A percentile compares a stretch with the other conserved stretches of the same genome.
Evolutionary conservation across 2,888 invertebrate species (phyloP).

Genomic region (Pristionchus arcanus): DNA sequence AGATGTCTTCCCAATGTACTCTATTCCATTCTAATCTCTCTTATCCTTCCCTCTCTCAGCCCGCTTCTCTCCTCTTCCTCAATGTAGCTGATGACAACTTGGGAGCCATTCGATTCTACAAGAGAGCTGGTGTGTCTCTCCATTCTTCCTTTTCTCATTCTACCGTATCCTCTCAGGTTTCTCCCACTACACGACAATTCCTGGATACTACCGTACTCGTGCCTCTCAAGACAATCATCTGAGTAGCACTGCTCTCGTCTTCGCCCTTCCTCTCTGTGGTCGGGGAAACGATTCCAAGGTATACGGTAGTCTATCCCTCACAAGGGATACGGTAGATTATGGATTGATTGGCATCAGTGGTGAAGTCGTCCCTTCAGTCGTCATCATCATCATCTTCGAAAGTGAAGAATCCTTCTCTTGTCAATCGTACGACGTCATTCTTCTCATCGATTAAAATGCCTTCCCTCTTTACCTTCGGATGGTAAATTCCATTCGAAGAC

Average conservation of each 20-base stretch:
- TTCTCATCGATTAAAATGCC: conserved; percentile 20
- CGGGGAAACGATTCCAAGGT: background rate
- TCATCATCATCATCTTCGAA: background rate
- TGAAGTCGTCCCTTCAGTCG: conserved; percentile 8
- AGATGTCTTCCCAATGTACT: background rate
- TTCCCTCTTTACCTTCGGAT: background rate
- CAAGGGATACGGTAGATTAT: background rate
- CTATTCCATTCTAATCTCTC: background rate
- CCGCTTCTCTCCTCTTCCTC: conserved; percentile 41
- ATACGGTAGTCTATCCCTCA: background rate
- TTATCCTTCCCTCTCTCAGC: conserved; percentile 1
- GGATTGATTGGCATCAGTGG: background rate
- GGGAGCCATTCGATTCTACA: conserved; percentile 17
- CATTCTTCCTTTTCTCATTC: background rate
- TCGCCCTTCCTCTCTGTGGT: conserved; percentile 16
- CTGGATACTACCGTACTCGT: conserved; percentile 7
- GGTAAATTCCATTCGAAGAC: background rate
- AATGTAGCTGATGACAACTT: conserved; percentile 33
- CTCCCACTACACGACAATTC: conserved; percentile 6
- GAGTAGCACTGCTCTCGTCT: background rate
- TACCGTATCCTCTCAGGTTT: conserved; percentile 19
- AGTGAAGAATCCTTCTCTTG: background rate
- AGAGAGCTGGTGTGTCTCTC: conserved; percentile 19
- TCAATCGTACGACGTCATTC: conserved; percentile 18
- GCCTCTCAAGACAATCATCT: background rate